These are phyloP conservation scores for Zoanthus sansibaricus DNA, from an alignment of 92 coral and sea anemone genomes.

Conservation along the genomic window DNA sequence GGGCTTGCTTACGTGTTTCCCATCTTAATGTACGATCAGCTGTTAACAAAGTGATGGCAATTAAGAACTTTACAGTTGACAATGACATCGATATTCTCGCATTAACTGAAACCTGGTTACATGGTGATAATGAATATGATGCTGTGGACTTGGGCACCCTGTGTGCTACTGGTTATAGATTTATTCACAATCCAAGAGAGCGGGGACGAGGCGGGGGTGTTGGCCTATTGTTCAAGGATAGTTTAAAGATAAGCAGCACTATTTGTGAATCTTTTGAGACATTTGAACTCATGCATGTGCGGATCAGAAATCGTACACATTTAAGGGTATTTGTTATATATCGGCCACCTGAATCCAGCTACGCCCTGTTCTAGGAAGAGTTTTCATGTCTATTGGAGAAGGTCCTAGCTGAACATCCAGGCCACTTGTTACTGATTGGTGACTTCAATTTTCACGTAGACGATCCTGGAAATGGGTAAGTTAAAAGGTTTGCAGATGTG, in stretches of 20 bases:
- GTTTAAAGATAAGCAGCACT: not conserved
- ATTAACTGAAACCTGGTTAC: not conserved
- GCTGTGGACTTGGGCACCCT: not conserved
- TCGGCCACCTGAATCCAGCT: constrained; percentile 1
- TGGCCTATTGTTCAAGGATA: constrained; percentile 17
- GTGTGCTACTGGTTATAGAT: constrained; percentile 22
- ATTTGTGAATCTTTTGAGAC: constrained; percentile 8
- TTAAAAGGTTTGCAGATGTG: constrained; percentile 9
- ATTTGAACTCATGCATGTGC: constrained; percentile 18
- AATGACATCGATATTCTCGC: not conserved
- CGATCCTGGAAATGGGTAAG: constrained; percentile 18
- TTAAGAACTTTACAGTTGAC: not conserved
- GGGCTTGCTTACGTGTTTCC: not conserved
- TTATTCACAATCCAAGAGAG: constrained; percentile 4
- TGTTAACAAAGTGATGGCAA: not conserved
- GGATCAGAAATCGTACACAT: not conserved
- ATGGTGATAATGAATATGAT: not conserved
- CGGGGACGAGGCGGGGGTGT: constrained; percentile 21
- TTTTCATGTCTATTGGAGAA: constrained; percentile 22
- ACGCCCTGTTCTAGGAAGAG: constrained; percentile 15
- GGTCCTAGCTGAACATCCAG: constrained; percentile 38
- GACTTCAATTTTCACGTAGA: constrained; percentile 47
- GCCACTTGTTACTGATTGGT: constrained; percentile 10
- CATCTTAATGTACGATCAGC: not conserved
- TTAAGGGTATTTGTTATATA: constrained; percentile 1